Evolutionary conservation across 2,888 invertebrate genomes (phyloP).

Genomic region (Deilephila porcellus): DNA sequence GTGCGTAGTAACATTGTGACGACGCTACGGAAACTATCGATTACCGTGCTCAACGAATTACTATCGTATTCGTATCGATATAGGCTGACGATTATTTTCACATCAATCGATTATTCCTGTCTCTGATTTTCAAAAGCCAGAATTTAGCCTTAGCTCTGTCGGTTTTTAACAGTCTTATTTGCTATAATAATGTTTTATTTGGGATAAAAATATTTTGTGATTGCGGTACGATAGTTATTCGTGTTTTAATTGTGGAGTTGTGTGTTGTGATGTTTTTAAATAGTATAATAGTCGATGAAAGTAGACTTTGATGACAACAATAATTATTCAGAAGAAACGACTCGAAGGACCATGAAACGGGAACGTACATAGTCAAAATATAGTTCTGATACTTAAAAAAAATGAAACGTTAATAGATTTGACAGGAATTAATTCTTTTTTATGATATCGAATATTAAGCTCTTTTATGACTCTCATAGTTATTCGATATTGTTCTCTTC

Average conservation of each 20-base stretch:
- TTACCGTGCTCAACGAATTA: background rate
- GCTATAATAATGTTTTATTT: no score
- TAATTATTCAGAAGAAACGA: no score
- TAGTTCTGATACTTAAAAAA: no score
- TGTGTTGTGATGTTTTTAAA: constrained; percentile 5
- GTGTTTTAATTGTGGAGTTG: background rate
- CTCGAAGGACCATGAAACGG: no score
- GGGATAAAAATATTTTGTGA: no score
- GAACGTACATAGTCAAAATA: no score
- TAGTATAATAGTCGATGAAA: background rate
- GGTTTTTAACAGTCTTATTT: no score
- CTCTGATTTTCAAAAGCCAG: no score
- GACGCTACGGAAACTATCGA: background rate
- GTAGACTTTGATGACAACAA: background rate
- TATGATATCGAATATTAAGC: no score
- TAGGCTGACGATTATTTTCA: background rate
- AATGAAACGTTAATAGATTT: background rate
- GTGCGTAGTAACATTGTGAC: constrained; percentile 32
- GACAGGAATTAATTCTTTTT: background rate
- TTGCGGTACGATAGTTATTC: background rate
- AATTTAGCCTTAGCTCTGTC: no score
- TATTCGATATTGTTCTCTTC: background rate
- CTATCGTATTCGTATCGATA: constrained; percentile 2
- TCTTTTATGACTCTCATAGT: background rate
- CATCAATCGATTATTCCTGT: no score